phyloP scores from a whole-genome alignment of 2,888 invertebrate genomes.

The Calliphora vomitoria region DNA sequence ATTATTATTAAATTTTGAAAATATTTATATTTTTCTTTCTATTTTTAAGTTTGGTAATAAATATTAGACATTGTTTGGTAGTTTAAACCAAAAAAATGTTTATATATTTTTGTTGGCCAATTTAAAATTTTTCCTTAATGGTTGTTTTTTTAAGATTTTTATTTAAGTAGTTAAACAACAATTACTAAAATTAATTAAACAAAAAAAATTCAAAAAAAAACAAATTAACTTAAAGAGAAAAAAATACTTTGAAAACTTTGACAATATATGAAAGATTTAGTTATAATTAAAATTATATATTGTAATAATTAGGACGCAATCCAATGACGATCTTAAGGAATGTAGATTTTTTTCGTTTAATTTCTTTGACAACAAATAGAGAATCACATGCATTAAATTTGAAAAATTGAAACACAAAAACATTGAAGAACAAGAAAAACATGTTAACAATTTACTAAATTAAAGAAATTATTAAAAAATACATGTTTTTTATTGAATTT shows the following conservation, averaged over 20 bases:
- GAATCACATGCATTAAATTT: constrained; percentile 1
- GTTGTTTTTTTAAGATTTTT: constrained; percentile 26
- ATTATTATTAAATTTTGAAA: constrained; percentile 25
- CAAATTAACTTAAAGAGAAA: constrained; percentile 50
- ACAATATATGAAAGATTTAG: constrained; percentile 13
- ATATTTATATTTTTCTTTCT: constrained; percentile 3
- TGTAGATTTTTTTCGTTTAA: constrained; percentile 40
- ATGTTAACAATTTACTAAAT: constrained; percentile 34
- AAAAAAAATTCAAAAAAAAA: constrained; percentile 28
- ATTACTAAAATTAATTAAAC: constrained; percentile 59
- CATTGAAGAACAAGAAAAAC: constrained; percentile 18
- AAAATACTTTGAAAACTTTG: constrained; percentile 59
- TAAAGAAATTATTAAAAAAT: constrained; percentile 26
- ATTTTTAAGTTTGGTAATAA: background rate
- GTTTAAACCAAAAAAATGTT: background rate
- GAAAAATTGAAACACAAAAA: constrained; percentile 13
- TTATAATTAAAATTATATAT: constrained; percentile 13
- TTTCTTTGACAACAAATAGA: constrained; percentile 7
- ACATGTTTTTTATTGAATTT: constrained; percentile 40
- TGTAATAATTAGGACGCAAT: constrained; percentile 28
- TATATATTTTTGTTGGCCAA: constrained; percentile 7
- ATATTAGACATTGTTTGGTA: constrained; percentile 1
- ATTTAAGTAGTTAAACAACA: constrained; percentile 51
- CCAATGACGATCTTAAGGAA: constrained; percentile 67
- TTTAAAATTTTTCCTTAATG: constrained; percentile 35